Percentiles rank a stretch among this genome's conserved stretches.
phyloP scores from a whole-genome alignment of 1,140 invertebrate genomes.

The Drosophila elegans region DNA sequence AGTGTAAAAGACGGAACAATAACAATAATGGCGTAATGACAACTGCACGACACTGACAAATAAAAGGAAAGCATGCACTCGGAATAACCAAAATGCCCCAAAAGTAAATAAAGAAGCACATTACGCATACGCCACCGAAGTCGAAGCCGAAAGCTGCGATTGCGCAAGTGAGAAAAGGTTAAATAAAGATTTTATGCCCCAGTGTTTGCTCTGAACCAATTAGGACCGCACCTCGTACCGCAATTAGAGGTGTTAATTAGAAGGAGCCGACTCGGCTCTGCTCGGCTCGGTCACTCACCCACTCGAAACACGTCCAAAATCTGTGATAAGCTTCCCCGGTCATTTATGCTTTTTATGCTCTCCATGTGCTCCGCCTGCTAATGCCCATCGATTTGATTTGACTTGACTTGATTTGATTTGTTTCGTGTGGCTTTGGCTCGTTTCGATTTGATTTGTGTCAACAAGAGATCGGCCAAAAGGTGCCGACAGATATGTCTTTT shows the following conservation, averaged over 20 bases:
- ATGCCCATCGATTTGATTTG: conserved; percentile 44
- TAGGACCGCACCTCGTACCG: conserved; percentile 35
- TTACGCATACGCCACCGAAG: conserved; percentile 65
- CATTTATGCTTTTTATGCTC: conserved; percentile 47
- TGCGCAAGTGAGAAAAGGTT: conserved; percentile 30
- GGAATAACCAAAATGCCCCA: conserved; percentile 50
- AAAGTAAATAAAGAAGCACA: conserved; percentile 21
- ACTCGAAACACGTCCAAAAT: conserved; percentile 36
- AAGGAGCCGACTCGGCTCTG: conserved; percentile 17
- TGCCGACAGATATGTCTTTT: conserved; percentile 31
- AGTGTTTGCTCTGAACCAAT: conserved; percentile 67
- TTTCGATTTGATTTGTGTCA: conserved; percentile 29
- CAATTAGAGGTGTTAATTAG: conserved; percentile 75
- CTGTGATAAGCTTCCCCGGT: conserved; percentile 25
- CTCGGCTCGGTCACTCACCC: conserved; percentile 30
- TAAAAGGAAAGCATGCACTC: conserved; percentile 53
- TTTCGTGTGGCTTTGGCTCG: conserved; percentile 18
- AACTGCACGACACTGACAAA: conserved; percentile 68
- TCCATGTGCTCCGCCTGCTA: conserved; percentile 53
- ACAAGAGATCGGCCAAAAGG: conserved; percentile 22
- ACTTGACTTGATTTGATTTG: conserved; percentile 26
- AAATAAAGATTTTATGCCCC: conserved; percentile 19
- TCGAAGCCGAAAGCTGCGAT: conserved; percentile 2
- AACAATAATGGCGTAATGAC: conserved; percentile 62
- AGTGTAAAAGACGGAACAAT: conserved; percentile 44